Conservation (phyloP, 1,140 invertebrate genomes). For the Pemphigus obesinymphae region DNA sequence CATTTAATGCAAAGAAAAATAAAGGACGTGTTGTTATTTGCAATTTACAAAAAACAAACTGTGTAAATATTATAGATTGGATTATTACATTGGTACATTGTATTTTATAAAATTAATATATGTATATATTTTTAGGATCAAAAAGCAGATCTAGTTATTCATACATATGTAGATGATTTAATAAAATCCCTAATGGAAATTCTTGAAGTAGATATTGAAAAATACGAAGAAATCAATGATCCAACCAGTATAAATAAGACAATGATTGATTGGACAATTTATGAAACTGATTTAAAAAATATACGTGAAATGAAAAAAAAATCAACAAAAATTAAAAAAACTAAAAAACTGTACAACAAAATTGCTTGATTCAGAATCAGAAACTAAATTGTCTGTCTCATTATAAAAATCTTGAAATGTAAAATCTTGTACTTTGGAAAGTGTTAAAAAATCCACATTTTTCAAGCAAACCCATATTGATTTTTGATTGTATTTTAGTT, state of each 20-base stretch:
- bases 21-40: slow-evolving; percentile 82
- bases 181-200: slow-evolving; percentile 70
- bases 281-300: slow-evolving; percentile 55
- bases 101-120: not conserved
- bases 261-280: slow-evolving; percentile 59
- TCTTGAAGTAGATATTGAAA: slow-evolving; percentile 65
- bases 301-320: slow-evolving; percentile 44
- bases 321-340: slow-evolving; percentile 41
- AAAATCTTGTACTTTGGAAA: too few species aligned
- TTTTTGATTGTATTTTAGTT: too few species aligned
- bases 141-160: slow-evolving; percentile 83
- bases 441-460: too few species aligned
- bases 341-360: too few species aligned
- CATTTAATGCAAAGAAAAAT: slow-evolving; percentile 74
- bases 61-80: slow-evolving; percentile 65
- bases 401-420: too few species aligned
- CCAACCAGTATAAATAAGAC: slow-evolving; percentile 56
- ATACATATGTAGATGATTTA: slow-evolving; percentile 83
- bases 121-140: slow-evolving; percentile 64
- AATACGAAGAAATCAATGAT: slow-evolving; percentile 64
- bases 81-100: not conserved
- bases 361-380: too few species aligned
- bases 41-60: slow-evolving; percentile 95
- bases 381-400: not conserved
- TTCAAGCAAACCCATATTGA: too few species aligned